A percentile compares a stretch with the other conserved stretches of the same genome.
Conservation (phyloP, 2,888 invertebrate species). For the Neoascia interrupta region DNA sequence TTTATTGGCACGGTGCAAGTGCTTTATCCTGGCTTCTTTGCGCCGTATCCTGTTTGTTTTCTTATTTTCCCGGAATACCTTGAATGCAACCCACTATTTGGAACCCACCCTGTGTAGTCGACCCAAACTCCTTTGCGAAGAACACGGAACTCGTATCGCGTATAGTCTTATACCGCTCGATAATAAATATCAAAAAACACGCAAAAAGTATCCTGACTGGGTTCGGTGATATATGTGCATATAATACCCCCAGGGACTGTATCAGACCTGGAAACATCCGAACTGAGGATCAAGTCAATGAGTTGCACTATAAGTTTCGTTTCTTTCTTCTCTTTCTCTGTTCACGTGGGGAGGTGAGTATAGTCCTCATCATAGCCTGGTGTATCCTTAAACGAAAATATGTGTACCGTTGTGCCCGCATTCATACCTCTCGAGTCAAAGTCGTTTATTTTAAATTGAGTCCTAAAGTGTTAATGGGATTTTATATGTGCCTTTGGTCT, state of each 20-base stretch:
- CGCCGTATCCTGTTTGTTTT: constrained; percentile 47
- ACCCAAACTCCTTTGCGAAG: not conserved
- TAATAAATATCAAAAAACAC: constrained; percentile 27
- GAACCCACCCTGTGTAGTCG: not conserved
- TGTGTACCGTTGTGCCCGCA: constrained; percentile 39
- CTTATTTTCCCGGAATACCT: constrained; percentile 26
- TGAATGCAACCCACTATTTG: no score
- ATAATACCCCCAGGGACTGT: constrained; percentile 30
- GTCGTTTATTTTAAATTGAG: constrained; percentile 69
- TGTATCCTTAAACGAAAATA: constrained; percentile 63
- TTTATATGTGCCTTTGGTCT: constrained; percentile 47
- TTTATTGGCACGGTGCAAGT: constrained; percentile 57
- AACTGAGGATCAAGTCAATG: constrained; percentile 58
- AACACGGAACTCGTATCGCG: constrained; percentile 28
- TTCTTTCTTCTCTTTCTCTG: constrained; percentile 1
- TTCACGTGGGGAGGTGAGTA: not conserved
- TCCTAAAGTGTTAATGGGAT: constrained; percentile 67
- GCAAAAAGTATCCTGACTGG: constrained; percentile 17
- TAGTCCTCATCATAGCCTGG: constrained; percentile 10
- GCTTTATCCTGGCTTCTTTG: constrained; percentile 55
- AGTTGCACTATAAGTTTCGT: constrained; percentile 26
- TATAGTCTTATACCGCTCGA: constrained; percentile 37
- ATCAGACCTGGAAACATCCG: constrained; percentile 50
- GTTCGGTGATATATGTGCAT: constrained; percentile 52
- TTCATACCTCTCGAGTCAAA: constrained; percentile 52